Conservation (phyloP, 2,113 vertebrate species). For the Kryptolebias marmoratus region DNA sequence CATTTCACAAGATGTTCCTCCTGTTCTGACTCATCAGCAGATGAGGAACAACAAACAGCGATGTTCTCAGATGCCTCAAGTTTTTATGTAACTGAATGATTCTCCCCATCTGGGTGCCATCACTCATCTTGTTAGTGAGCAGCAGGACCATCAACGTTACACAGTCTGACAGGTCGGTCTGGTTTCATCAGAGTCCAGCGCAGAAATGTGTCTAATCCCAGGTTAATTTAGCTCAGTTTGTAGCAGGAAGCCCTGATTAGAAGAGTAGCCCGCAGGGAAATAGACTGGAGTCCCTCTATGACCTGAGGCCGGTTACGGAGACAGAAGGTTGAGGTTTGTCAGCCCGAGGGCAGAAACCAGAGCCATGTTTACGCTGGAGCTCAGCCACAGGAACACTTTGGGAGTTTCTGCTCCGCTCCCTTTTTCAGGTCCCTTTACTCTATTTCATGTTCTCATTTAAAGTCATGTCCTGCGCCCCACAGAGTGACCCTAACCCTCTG, state of each 20-base stretch:
- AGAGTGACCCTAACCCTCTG: constrained; percentile 24
- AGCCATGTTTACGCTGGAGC: constrained; percentile 72
- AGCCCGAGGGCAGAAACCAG: constrained; percentile 61
- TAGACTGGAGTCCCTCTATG: constrained; percentile 57
- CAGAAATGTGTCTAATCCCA: constrained; percentile 45
- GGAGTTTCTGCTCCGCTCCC: constrained; percentile 43
- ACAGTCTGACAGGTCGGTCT: constrained; percentile 33
- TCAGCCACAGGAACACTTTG: constrained; percentile 53
- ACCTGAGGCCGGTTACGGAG: constrained; percentile 58
- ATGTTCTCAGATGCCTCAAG: constrained; percentile 31
- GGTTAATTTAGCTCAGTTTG: constrained; percentile 50
- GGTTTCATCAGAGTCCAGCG: constrained; percentile 15
- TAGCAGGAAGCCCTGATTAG: constrained; percentile 74
- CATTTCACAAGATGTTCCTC: background rate
- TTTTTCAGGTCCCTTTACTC: constrained; percentile 47
- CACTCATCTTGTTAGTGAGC: constrained; percentile 43
- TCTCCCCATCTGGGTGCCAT: constrained; percentile 55
- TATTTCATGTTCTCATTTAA: constrained; percentile 39
- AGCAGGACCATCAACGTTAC: constrained; percentile 18
- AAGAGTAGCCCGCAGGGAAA: constrained; percentile 60
- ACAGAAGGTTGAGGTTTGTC: constrained; percentile 66
- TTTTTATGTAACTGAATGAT: constrained; percentile 24
- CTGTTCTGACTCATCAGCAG: background rate
- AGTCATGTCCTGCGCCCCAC: constrained; percentile 30
- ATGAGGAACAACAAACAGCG: constrained; percentile 14